phyloP scores from a whole-genome alignment of 2,797 vertebrate genomes.

The Silurus lanzhouensis region DNA sequence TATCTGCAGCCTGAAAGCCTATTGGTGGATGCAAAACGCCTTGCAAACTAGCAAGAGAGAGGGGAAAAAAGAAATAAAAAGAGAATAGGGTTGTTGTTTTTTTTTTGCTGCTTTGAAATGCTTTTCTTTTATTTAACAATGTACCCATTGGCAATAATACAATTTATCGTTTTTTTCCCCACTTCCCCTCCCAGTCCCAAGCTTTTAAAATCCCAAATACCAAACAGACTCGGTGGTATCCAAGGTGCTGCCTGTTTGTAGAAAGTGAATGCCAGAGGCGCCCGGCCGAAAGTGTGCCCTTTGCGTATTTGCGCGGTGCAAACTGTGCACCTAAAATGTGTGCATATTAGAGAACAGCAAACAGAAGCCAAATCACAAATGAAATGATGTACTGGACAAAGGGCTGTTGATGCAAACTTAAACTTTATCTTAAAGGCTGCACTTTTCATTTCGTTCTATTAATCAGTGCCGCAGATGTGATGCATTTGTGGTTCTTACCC shows the following conservation, averaged over 20 bases:
- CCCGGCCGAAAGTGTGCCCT: slow-evolving; percentile 48
- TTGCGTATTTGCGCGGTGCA: slow-evolving; percentile 17
- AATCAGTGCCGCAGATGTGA: not conserved
- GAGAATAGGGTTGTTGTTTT: slow-evolving; percentile 70
- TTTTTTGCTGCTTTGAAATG: slow-evolving; percentile 74
- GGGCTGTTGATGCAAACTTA: not conserved
- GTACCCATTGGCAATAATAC: slow-evolving; percentile 76
- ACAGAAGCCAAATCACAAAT: not conserved
- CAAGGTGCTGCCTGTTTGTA: slow-evolving; percentile 68
- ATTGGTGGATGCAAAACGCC: slow-evolving; percentile 81
- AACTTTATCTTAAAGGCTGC: not conserved
- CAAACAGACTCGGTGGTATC: slow-evolving; percentile 71
- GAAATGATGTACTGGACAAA: not conserved
- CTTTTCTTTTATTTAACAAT: slow-evolving; percentile 80
- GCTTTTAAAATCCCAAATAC: slow-evolving; percentile 75
- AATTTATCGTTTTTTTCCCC: slow-evolving; percentile 68
- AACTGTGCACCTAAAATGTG: not conserved
- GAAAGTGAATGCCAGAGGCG: slow-evolving; percentile 65
- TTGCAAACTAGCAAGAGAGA: slow-evolving; percentile 74
- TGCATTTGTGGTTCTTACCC: not conserved
- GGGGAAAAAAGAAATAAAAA: slow-evolving; percentile 58
- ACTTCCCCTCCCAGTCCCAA: slow-evolving; percentile 45
- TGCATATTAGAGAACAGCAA: not conserved
- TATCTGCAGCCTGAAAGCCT: slow-evolving; percentile 75
- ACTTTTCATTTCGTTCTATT: not conserved